Evolutionary conservation across 2,888 invertebrate species (phyloP).

Genomic region (Hofmannophila pseudospretella): DNA sequence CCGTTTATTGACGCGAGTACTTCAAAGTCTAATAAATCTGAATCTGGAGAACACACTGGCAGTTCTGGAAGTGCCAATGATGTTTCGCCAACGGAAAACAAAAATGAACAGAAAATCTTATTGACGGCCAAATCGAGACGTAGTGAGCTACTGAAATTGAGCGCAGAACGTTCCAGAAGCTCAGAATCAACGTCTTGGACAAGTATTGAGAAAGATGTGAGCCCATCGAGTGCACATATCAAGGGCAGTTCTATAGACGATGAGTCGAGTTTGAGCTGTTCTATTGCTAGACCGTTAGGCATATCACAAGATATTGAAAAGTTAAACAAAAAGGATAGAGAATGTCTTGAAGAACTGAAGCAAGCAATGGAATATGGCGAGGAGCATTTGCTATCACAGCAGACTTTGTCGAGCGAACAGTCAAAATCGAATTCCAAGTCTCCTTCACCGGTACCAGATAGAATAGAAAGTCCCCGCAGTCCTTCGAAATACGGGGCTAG

Average conservation of each 20-base stretch:
- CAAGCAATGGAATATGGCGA: slow-evolving; percentile 77
- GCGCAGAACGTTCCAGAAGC: slow-evolving; percentile 86
- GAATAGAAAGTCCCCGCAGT: slow-evolving; percentile 52
- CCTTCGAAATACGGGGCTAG: slow-evolving; percentile 55
- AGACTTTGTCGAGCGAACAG: slow-evolving; percentile 65
- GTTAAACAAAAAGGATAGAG: slow-evolving; percentile 80
- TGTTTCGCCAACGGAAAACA: slow-evolving; percentile 57
- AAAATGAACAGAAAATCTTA: slow-evolving; percentile 51
- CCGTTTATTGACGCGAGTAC: slow-evolving; percentile 65
- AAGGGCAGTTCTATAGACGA: slow-evolving; percentile 84
- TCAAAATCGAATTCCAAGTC: slow-evolving; percentile 69
- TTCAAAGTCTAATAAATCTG: slow-evolving; percentile 60
- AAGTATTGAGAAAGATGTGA: slow-evolving; percentile 84
- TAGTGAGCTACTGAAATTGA: slow-evolving; percentile 79
- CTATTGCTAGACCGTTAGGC: slow-evolving; percentile 87
- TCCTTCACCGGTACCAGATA: slow-evolving; percentile 58
- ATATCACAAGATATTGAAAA: slow-evolving; percentile 85
- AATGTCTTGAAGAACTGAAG: slow-evolving; percentile 79
- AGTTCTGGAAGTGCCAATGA: slow-evolving; percentile 66
- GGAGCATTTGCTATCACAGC: slow-evolving; percentile 63
- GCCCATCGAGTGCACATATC: slow-evolving; percentile 78
- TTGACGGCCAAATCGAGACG: slow-evolving; percentile 70
- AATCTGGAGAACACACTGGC: slow-evolving; percentile 62
- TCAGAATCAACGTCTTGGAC: slow-evolving; percentile 90
- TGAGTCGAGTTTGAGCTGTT: slow-evolving; percentile 87